A percentile compares a stretch with the other conserved stretches of the same genome.
Conservation (phyloP, 2,797 vertebrate genomes). For the Oreochromis grahami region DNA sequence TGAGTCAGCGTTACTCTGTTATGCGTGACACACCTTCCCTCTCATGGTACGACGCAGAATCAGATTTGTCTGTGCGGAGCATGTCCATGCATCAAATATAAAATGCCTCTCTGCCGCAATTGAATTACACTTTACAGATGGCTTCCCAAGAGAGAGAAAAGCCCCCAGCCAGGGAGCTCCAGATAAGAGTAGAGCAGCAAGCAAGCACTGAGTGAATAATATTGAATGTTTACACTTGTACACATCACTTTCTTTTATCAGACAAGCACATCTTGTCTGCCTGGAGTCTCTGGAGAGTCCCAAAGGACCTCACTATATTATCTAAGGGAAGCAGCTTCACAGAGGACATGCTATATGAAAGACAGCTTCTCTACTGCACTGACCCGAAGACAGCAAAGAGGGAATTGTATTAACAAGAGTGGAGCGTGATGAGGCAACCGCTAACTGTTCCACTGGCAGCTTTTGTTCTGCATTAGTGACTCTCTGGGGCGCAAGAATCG, state of each 20-base stretch:
- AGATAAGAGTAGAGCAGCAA: conserved; percentile 28
- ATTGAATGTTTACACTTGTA: conserved; percentile 69
- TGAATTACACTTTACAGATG: conserved; percentile 48
- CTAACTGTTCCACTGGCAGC: conserved; percentile 36
- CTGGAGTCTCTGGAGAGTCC: conserved; percentile 52
- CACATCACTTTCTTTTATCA: conserved; percentile 69
- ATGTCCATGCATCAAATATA: conserved; percentile 37
- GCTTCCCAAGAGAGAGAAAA: conserved; percentile 29
- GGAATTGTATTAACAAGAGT: conserved; percentile 33
- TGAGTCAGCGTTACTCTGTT: neutral
- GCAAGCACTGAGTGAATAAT: conserved; percentile 38
- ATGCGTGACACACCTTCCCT: conserved; percentile 14
- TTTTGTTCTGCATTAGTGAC: conserved; percentile 25
- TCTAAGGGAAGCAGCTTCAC: conserved; percentile 72
- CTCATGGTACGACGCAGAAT: neutral
- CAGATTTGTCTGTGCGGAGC: neutral
- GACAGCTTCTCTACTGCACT: conserved; percentile 25
- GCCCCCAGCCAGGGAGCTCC: conserved; percentile 19
- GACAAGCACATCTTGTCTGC: conserved; percentile 64
- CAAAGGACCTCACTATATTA: conserved; percentile 49
- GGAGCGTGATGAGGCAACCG: conserved; percentile 20
- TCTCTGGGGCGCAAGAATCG: conserved; percentile 20
- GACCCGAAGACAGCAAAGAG: conserved; percentile 10
- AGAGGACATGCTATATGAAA: conserved; percentile 13
- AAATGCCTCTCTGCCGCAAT: conserved; percentile 18